These are phyloP conservation scores for Calcarius lapponicus DNA, from an alignment of 2,797 vertebrate species.

Conservation along the genomic window DNA sequence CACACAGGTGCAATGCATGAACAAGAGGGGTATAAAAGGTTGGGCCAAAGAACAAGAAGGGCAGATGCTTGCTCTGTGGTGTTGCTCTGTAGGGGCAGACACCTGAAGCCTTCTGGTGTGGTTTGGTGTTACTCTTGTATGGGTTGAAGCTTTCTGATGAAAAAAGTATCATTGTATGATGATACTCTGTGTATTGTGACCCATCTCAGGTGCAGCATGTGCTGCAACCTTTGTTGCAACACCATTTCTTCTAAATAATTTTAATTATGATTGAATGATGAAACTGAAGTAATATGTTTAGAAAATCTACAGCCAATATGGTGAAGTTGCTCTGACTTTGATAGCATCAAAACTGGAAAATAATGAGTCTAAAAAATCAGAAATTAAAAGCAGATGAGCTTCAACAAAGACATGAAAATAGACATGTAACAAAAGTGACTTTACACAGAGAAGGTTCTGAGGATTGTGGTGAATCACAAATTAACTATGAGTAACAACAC, in stretches of 20 bases:
- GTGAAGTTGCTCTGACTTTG: background rate
- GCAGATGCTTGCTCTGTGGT: background rate
- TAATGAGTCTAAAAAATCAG: background rate
- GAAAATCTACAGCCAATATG: background rate
- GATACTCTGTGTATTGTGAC: background rate
- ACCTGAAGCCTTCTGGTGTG: background rate
- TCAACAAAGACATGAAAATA: background rate
- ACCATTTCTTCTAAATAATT: background rate
- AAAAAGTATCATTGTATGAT: background rate
- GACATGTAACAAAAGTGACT: background rate
- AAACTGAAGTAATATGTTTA: background rate
- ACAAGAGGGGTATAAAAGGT: background rate
- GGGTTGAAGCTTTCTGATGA: background rate
- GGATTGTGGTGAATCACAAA: conserved; percentile 12
- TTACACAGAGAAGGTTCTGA: background rate
- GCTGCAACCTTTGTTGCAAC: background rate
- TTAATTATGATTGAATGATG: background rate
- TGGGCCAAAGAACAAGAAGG: background rate
- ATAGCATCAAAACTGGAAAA: background rate
- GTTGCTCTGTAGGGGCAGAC: background rate
- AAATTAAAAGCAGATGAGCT: conserved; percentile 15
- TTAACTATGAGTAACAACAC: background rate
- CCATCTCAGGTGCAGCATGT: background rate
- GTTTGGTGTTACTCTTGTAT: background rate
- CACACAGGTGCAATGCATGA: background rate